Percentiles rank a stretch among this genome's conserved stretches.
These are phyloP conservation scores for Gymnopithys bicolor DNA, from an alignment of 2,797 vertebrate genomes.

Conservation along the genomic window DNA sequence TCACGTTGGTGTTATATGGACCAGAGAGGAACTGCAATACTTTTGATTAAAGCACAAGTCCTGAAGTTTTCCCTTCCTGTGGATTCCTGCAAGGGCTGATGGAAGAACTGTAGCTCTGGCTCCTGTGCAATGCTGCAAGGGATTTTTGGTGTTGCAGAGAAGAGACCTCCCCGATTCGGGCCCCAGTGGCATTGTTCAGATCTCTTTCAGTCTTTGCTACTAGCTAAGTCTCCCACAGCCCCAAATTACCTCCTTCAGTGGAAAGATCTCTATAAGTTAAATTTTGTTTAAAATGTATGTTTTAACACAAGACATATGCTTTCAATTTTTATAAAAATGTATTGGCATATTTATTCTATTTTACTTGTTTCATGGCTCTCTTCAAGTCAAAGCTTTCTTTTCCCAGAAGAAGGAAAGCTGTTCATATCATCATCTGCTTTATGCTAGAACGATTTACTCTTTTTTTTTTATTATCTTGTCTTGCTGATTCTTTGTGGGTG, in stretches of 20 bases:
- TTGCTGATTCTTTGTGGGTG: not conserved
- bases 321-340: conserved; percentile 63
- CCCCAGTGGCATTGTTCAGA: not conserved
- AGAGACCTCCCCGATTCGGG: fast-evolving
- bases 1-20: fast-evolving
- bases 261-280: conserved; percentile 19
- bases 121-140: not conserved
- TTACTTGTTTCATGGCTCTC: conserved; percentile 25
- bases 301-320: conserved; percentile 45
- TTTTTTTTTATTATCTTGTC: conserved; percentile 26
- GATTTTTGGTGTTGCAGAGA: not conserved
- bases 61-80: not conserved
- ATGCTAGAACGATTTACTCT: not conserved
- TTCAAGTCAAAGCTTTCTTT: conserved; percentile 43
- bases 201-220: not conserved
- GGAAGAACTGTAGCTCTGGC: not conserved
- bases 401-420: conserved; percentile 54
- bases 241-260: not conserved
- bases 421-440: conserved; percentile 57
- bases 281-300: conserved; percentile 16
- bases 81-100: not conserved
- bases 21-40: not conserved
- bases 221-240: not conserved
- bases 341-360: conserved; percentile 44
- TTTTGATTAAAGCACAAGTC: not conserved